phyloP scores from a whole-genome alignment of 2,797 vertebrate species.

The Mus spretus region DNA sequence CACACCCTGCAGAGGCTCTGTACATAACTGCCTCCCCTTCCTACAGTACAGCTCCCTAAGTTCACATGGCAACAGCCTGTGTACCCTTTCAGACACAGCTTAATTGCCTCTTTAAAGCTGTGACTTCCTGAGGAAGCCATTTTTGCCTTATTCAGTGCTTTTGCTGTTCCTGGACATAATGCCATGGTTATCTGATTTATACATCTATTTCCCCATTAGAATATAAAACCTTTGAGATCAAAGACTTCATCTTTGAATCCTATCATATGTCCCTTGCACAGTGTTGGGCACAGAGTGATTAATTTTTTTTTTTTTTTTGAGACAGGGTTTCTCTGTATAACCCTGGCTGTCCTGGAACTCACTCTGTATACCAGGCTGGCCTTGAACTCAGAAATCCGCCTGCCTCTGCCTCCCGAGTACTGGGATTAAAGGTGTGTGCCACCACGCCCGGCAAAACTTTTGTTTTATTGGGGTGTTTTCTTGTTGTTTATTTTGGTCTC shows the following conservation, averaged over 20 bases:
- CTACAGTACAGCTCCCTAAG: constrained; percentile 49
- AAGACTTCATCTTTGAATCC: constrained; percentile 51
- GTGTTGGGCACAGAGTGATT: constrained; percentile 50
- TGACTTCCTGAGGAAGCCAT: constrained; percentile 43
- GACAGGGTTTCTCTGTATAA: too few relatives aligned
- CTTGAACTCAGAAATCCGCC: too few relatives aligned
- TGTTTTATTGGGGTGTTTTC: neutral
- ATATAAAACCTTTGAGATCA: constrained; percentile 8
- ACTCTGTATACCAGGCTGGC: too few relatives aligned
- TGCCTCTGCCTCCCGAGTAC: too few relatives aligned
- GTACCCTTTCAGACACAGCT: constrained; percentile 48
- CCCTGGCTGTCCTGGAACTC: too few relatives aligned
- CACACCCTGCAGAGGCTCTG: neutral
- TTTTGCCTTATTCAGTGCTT: constrained; percentile 55
- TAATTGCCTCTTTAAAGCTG: constrained; percentile 60
- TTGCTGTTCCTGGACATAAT: constrained; percentile 46
- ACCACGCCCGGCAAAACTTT: neutral
- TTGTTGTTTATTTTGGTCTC: neutral
- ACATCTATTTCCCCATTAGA: constrained; percentile 53
- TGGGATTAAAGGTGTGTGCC: too few relatives aligned
- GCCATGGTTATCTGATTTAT: constrained; percentile 45
- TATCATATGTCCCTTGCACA: neutral
- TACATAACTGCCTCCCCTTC: constrained; percentile 23
- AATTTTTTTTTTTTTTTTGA: neutral
- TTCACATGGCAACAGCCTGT: constrained; percentile 8